These are phyloP conservation scores for Mesocricetus auratus DNA, from an alignment of 2,113 vertebrate genomes.

Conservation along the genomic window DNA sequence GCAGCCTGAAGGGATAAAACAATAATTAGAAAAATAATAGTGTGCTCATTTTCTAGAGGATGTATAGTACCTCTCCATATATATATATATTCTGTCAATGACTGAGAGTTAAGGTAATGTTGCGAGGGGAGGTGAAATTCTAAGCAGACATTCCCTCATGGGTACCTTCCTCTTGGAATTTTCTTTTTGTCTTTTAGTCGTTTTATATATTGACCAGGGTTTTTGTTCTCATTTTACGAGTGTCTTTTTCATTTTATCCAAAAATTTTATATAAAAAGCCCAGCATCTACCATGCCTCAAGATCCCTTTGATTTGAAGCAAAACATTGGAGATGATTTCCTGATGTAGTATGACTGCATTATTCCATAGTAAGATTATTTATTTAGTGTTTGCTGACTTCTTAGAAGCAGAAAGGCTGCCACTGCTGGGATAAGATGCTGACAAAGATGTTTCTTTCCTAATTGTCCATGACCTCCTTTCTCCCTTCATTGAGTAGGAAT, in stretches of 20 bases:
- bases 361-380: neutral
- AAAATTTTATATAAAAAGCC: neutral
- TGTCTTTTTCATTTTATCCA: neutral
- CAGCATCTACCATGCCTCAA: neutral
- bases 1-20: rapidly evolving
- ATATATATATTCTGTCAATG: neutral
- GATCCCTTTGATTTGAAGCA: neutral
- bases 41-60: neutral
- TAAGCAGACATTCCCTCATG: neutral
- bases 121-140: neutral
- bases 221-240: neutral
- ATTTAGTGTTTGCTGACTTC: neutral
- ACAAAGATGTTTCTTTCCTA: neutral
- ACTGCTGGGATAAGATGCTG: neutral
- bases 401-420: neutral
- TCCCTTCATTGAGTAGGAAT: neutral
- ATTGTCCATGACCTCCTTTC: neutral
- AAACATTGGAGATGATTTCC: neutral
- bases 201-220: neutral
- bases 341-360: rapidly evolving
- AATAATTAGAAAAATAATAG: neutral
- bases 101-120: neutral
- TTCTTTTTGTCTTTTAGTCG: neutral
- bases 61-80: neutral
- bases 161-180: neutral